Evolutionary conservation across 2,797 vertebrate genomes (phyloP).

Genomic region (Graptemys geographica): DNA sequence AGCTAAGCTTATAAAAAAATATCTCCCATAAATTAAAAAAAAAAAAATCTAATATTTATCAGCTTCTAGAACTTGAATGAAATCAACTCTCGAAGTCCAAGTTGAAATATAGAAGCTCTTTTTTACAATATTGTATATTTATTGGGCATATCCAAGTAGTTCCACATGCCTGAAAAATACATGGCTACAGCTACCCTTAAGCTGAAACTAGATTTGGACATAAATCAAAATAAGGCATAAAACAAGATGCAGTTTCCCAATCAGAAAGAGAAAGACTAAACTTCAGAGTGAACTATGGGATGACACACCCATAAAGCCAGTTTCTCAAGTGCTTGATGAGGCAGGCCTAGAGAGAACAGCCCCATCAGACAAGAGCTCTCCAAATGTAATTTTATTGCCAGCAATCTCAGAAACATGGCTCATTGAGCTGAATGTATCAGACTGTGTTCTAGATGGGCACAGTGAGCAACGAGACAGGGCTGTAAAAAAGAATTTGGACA

Average conservation of each 20-base stretch:
- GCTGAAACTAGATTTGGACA: background rate
- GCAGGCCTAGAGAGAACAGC: constrained; percentile 5
- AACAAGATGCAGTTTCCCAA: background rate
- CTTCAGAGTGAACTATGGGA: background rate
- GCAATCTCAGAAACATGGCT: constrained; percentile 8
- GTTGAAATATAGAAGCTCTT: background rate
- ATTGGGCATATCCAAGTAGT: background rate
- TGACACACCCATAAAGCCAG: background rate
- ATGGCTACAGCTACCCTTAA: background rate
- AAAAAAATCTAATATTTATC: background rate
- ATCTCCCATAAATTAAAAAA: background rate
- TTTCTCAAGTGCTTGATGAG: background rate
- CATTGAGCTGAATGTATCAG: constrained; percentile 19
- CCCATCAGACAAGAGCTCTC: background rate
- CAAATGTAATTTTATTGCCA: constrained; percentile 31
- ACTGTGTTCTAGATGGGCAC: constrained; percentile 20
- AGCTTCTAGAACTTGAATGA: background rate
- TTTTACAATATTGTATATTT: background rate
- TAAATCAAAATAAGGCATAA: background rate
- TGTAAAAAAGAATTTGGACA: constrained; percentile 67
- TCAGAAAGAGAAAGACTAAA: background rate
- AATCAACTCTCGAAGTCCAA: background rate
- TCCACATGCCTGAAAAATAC: background rate
- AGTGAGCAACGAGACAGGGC: constrained; percentile 42
- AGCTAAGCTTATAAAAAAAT: background rate